Base-by-base conservation (phyloP, 2,888 invertebrate genomes). In the Syrista parreyssii region DNA sequence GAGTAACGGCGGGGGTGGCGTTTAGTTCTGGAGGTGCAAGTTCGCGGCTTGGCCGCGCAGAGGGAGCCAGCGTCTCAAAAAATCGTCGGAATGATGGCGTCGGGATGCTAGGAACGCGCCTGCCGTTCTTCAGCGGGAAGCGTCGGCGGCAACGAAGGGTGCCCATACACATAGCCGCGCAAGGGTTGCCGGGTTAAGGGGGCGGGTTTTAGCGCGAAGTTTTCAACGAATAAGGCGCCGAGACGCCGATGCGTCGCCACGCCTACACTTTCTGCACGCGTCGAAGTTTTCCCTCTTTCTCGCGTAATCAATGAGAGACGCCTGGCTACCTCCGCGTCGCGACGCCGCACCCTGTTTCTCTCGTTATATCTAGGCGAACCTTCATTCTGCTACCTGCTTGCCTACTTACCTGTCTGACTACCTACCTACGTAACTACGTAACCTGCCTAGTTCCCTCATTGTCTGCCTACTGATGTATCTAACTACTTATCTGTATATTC, bases 151-250 rank as follows among this genome's bases (percentile, higher is more conserved):
- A 55, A 55, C 55, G 55, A 81, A 81, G 81, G 78, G 82, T 82
- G 74, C 73, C 69, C 77, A 76, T 79, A 78, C 82, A 78, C 80
- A 81, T 79, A 80, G 80, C 79, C 73, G 40, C 75, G 76, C 75
- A 82, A 81, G 80, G 80, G 81, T 78, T 80, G 78, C 79, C 76
- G 79, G 76, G 74, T 79, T 79, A 78, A 78, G 79, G 80, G 85
- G 88, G 88, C 87, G 87, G 88, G 87, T 84, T 87, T 87, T 88
- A 85, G 86, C 86, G 82, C 88, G 84, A 90, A 91, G 89, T 91
- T 91, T 91, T 91, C 90, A 91, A 91, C 91, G 91, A 91, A 91
- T 91, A 91, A 91, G 91, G 90, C 89, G 87, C 84, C 88, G 87
- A 85, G 87, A 88, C 86, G 87, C 86, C 86, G 86, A 86, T 86